Percentiles rank a stretch among this genome's conserved stretches.
Evolutionary conservation across 2,113 vertebrate species (phyloP).

Genomic region (Microcebus griseorufus): DNA sequence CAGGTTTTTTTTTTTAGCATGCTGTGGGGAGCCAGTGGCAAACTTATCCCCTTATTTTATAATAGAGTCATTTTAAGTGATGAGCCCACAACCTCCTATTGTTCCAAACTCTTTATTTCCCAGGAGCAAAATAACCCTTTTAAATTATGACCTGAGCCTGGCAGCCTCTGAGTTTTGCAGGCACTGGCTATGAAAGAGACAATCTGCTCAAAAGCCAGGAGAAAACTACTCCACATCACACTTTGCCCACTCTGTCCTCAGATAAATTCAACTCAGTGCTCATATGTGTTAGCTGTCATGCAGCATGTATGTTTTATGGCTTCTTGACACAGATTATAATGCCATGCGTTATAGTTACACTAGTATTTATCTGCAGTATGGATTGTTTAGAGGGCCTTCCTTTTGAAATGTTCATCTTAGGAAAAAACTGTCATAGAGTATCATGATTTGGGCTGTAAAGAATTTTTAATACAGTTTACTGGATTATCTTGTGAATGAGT

Average conservation of each 20-base stretch:
- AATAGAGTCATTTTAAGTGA: slow-evolving; percentile 29
- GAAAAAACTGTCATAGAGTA: not conserved
- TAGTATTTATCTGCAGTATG: not conserved
- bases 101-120: slow-evolving; percentile 28
- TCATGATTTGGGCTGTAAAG: not conserved
- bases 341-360: not conserved
- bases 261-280: not conserved
- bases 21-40: not conserved
- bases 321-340: not conserved
- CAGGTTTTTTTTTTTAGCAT: not conserved
- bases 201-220: not conserved
- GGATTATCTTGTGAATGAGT: not conserved
- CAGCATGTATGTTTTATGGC: not conserved
- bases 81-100: not conserved
- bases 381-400: not conserved
- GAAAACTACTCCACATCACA: not conserved
- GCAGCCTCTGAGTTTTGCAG: not conserved
- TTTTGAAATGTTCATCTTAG: slow-evolving; percentile 20
- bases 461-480: not conserved
- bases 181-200: not conserved
- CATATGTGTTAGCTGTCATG: not conserved
- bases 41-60: not conserved
- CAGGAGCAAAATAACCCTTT: slow-evolving; percentile 5
- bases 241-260: not conserved
- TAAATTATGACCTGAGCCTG: not conserved